Evolutionary conservation across 2,797 vertebrate species (phyloP).

Genomic region (Thripadectes ignobilis): DNA sequence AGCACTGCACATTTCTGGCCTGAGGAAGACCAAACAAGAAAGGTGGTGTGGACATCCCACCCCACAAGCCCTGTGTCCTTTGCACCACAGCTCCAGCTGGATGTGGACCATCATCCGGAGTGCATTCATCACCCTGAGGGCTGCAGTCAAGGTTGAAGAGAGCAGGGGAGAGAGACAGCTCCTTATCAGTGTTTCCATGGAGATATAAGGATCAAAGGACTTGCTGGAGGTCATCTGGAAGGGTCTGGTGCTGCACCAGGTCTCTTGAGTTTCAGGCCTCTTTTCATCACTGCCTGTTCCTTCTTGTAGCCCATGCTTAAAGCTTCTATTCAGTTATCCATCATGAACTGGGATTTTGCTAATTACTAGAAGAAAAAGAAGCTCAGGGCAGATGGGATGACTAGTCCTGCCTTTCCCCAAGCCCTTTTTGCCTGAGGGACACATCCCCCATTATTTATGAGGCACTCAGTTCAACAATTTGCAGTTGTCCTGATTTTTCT

Average conservation of each 20-base stretch:
- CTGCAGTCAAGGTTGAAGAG: neutral
- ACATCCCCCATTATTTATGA: neutral
- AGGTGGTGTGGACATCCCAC: neutral
- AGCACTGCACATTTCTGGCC: rapidly evolving
- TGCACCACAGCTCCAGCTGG: neutral
- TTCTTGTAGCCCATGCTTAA: neutral
- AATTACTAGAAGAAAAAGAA: slow-evolving; percentile 25
- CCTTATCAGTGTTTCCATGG: neutral
- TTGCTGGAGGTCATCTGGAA: neutral
- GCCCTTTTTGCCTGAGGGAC: neutral
- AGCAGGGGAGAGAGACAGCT: neutral
- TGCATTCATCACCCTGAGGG: rapidly evolving
- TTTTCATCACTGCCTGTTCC: neutral
- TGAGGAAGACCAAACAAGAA: neutral
- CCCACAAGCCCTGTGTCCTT: neutral
- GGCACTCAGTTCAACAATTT: neutral
- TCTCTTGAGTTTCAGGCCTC: slow-evolving; percentile 13
- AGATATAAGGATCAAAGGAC: neutral
- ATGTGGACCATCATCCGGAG: rapidly evolving
- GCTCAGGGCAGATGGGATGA: neutral
- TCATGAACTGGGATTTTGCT: slow-evolving; percentile 40
- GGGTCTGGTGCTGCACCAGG: neutral
- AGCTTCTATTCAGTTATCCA: neutral
- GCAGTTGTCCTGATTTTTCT: neutral
- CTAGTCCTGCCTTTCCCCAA: neutral